phyloP scores from a whole-genome alignment of 2,888 invertebrate species.

The Cheilosia grossa region DNA sequence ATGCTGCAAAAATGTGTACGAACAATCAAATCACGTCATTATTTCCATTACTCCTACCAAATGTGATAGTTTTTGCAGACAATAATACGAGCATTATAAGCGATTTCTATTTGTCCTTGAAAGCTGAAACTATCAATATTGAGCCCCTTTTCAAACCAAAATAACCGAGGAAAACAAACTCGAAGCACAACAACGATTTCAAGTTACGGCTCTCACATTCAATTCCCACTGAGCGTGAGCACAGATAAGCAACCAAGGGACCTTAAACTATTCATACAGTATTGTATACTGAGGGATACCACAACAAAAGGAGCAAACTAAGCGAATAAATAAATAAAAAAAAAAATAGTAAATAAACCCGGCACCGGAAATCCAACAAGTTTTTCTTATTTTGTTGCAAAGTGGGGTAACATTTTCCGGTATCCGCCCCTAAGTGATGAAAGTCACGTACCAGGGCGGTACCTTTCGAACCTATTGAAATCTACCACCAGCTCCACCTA shows the following conservation, averaged over 20 bases:
- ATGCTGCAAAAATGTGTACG: too few species aligned
- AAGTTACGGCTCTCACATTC: conserved; percentile 7
- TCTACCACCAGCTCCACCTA: conserved; percentile 54
- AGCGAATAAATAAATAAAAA: not conserved
- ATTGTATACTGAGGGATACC: conserved; percentile 18
- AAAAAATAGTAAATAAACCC: conserved; percentile 9
- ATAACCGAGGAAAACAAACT: not conserved
- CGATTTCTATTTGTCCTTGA: conserved; percentile 13
- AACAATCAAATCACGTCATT: too few species aligned
- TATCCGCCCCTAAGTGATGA: conserved; percentile 80
- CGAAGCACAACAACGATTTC: conserved; percentile 5
- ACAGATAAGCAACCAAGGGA: conserved; percentile 35
- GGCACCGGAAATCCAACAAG: conserved; percentile 57
- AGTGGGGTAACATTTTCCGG: conserved; percentile 47
- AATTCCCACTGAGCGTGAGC: not conserved
- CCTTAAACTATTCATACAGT: conserved; percentile 27
- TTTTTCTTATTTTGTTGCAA: conserved; percentile 24
- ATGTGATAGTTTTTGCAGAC: too few species aligned
- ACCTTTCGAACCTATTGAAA: conserved; percentile 74
- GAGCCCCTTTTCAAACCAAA: not conserved
- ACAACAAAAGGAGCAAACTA: conserved; percentile 21
- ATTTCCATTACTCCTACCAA: too few species aligned
- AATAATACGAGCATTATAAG: not conserved
- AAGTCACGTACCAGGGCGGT: conserved; percentile 82
- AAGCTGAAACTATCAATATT: not conserved